These are phyloP conservation scores for Caenorhabditis becei DNA, from an alignment of 2,888 invertebrate species.

Conservation along the genomic window DNA sequence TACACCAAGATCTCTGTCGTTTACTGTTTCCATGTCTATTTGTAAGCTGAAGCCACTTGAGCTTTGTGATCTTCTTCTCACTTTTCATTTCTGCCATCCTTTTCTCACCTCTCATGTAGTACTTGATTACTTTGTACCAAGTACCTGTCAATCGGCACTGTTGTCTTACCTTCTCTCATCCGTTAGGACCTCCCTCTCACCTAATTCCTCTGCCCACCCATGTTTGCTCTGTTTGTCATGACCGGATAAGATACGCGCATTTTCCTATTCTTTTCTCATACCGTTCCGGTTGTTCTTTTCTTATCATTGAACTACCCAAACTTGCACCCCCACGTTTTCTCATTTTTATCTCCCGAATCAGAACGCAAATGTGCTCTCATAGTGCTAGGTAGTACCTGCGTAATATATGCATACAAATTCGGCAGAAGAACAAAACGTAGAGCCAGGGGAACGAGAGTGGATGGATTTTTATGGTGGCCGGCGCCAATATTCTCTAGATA, in stretches of 20 bases:
- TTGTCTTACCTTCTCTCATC: slow-evolving; percentile 29
- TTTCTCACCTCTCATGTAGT: slow-evolving; percentile 47
- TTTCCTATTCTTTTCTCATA: not conserved
- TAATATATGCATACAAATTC: slow-evolving; percentile 34
- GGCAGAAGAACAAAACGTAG: slow-evolving; percentile 19
- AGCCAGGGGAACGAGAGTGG: slow-evolving; percentile 9
- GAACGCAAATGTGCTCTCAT: not conserved
- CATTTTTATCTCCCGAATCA: no score
- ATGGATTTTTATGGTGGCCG: slow-evolving; percentile 47
- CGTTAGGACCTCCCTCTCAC: slow-evolving; percentile 31
- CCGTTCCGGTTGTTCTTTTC: not conserved
- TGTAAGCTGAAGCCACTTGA: slow-evolving; percentile 20
- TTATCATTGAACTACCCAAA: not conserved
- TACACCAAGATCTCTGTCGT: no score
- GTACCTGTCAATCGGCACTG: slow-evolving; percentile 52
- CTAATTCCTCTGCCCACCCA: slow-evolving; percentile 21
- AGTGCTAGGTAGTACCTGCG: not conserved
- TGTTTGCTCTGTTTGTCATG: slow-evolving; percentile 52
- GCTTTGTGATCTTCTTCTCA: slow-evolving; percentile 17
- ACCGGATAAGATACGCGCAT: slow-evolving; percentile 46
- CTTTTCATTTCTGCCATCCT: slow-evolving; percentile 29
- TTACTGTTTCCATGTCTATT: not conserved
- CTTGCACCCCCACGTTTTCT: no score
- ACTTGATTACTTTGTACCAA: slow-evolving; percentile 50
- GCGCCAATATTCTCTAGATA: slow-evolving; percentile 47